Conservation (phyloP, 2,888 invertebrate genomes). For the Stomorhina lunata region DNA sequence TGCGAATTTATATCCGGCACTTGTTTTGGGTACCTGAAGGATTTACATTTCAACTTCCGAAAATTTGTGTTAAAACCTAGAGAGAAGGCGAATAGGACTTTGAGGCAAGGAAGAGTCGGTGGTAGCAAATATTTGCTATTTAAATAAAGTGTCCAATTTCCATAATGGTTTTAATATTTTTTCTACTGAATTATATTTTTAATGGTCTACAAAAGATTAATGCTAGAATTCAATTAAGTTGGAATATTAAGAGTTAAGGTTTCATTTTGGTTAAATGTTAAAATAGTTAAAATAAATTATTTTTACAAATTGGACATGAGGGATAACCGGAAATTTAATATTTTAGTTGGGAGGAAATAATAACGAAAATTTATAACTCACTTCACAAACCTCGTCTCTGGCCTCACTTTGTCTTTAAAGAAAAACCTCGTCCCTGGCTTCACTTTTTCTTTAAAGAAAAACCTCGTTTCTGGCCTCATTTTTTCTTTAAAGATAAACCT, state of each 20-base stretch:
- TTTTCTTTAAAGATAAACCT: too few species aligned
- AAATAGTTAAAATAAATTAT: neutral
- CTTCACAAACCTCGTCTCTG: too few species aligned
- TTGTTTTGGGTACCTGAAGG: conserved; percentile 55
- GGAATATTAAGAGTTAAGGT: neutral
- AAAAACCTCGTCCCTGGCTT: too few species aligned
- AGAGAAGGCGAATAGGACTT: too few species aligned
- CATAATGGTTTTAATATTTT: conserved; percentile 32
- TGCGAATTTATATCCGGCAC: conserved; percentile 74
- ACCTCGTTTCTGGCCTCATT: too few species aligned
- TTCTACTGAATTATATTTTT: conserved; percentile 6
- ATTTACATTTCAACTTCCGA: conserved; percentile 65
- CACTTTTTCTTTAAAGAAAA: too few species aligned
- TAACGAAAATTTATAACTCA: too few species aligned
- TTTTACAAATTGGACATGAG: neutral
- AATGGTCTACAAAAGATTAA: neutral
- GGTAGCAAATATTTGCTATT: neutral
- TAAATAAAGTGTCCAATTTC: conserved; percentile 49
- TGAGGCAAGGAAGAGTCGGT: neutral
- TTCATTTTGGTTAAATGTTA: neutral
- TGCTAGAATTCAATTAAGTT: neutral
- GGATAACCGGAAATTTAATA: neutral
- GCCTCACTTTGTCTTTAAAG: too few species aligned
- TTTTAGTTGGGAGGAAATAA: neutral
- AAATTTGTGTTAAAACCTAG: conserved; percentile 24